Evolutionary conservation across 2,888 invertebrate species (phyloP), one percentile per base, ranked within the genome.

Genomic region (Agonum fuliginosum): DNA sequence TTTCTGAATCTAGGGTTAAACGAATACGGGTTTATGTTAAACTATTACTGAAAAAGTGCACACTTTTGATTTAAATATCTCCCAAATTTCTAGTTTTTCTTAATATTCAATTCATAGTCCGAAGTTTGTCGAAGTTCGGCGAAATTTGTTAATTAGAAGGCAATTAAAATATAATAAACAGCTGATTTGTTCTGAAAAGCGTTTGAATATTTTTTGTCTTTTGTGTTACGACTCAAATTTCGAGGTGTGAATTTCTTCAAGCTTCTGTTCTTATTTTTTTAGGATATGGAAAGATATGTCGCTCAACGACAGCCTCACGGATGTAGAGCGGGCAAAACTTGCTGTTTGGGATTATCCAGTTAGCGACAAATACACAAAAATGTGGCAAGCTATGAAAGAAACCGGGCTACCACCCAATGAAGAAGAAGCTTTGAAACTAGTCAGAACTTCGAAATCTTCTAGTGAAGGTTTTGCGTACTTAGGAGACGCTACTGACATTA

Each of bases 261-360:
- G n/a, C n/a, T n/a, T n/a, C n/a, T 37, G n/a, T 5, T 22, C 3
- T 34, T 71, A 20, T 72, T 78, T 79, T 84, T 85, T 4, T 83
- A 96, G 97, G 82, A 98, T 98, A 81, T 99, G 99, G 99, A 98
- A 98, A 85, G 96, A 97, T 82, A 97, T 99, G 95, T 97, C 97
- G 34, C 87, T 99, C 19, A 97, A 98, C 85, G 98, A 98, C 87
- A 97, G 96, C 72, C 87, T 98, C 69, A 92, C 93, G 19, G 95
- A 97, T 78, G 91, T 96, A 2, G 97, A 98, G 84, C 89, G 98
- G 27, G 95, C 98, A 0, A 96, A 97, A 85, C 87, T 98, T 12
- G 98, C 99, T 0, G 99, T 99, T 0, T 99, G 98, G 98, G 98
- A 99, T 86, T 99, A 99, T 86, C 99, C 99, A 0, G 97, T 99